These are phyloP conservation scores for Dicentrarchus labrax DNA, from an alignment of 2,113 vertebrate genomes.

Conservation along the genomic window DNA sequence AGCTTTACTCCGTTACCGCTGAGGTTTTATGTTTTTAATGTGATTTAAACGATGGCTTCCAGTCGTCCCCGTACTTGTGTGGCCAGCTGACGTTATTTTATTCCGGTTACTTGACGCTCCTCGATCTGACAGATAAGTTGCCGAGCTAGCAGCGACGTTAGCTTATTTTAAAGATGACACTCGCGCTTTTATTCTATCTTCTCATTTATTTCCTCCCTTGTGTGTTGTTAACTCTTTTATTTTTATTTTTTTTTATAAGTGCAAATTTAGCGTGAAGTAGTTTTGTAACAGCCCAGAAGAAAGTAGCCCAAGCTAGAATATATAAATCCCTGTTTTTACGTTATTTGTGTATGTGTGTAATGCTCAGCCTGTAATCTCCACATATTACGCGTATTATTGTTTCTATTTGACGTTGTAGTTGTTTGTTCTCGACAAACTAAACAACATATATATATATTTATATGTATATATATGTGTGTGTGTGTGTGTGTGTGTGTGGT, in stretches of 20 bases:
- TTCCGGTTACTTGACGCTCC: background rate
- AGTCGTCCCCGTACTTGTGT: too few relatives aligned
- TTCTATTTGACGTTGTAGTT: background rate
- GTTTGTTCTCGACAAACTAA: background rate
- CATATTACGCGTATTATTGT: background rate
- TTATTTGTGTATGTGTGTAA: background rate
- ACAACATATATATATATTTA: background rate
- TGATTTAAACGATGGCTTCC: too few relatives aligned
- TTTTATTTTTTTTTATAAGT: too few relatives aligned
- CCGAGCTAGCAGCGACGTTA: conserved; percentile 35
- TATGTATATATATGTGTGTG: conserved; percentile 28
- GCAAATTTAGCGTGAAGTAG: too few relatives aligned
- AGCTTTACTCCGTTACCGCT: conserved; percentile 2
- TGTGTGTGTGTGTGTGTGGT: conserved; percentile 38
- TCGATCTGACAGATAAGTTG: conserved; percentile 67
- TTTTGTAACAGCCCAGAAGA: background rate
- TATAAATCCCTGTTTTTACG: background rate
- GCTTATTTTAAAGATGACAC: conserved; percentile 3
- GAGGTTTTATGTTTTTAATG: too few relatives aligned
- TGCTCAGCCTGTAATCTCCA: background rate
- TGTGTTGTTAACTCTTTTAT: background rate
- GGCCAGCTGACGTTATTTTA: background rate
- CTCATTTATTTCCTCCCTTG: fast-evolving
- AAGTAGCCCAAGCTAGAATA: too few relatives aligned
- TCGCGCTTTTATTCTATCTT: conserved; percentile 5